Conservation (phyloP, 53 echinoderm and acorn worm genomes). For the Antedon mediterranea region DNA sequence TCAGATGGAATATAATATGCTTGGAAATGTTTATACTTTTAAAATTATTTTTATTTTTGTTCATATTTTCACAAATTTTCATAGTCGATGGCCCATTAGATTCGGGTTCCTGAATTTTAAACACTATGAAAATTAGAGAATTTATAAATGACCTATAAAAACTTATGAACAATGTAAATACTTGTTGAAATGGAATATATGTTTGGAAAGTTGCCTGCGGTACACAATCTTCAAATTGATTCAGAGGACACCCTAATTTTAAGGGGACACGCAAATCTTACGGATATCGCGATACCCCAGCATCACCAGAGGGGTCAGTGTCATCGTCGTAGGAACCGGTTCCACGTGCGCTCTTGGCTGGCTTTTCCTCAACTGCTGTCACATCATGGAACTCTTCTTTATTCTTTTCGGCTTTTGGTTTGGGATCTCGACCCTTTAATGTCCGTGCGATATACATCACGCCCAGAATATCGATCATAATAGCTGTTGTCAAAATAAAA, state of each 20-base stretch:
- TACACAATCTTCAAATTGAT: not conserved
- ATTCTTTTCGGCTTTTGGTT: not conserved
- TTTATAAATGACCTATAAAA: too few species aligned
- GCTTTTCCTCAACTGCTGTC: not conserved
- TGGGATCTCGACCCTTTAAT: not conserved
- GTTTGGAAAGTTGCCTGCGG: not conserved
- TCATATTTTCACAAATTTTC: too few species aligned
- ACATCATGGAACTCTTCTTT: not conserved
- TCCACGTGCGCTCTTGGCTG: not conserved
- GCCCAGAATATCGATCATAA: not conserved
- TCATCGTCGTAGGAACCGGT: not conserved
- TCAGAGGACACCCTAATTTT: too few species aligned
- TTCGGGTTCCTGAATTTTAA: too few species aligned
- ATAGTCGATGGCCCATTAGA: too few species aligned
- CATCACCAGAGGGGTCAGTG: not conserved
- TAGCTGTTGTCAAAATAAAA: not conserved
- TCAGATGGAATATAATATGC: not conserved
- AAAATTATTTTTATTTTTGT: too few species aligned
- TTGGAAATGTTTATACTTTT: not conserved
- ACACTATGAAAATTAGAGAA: too few species aligned
- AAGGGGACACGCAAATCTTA: too few species aligned
- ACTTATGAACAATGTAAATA: too few species aligned
- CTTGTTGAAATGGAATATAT: too few species aligned
- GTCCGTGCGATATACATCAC: not conserved
- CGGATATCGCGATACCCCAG: not conserved